Base-by-base conservation (phyloP, 2,113 vertebrate genomes). In the Percina caprodes region DNA sequence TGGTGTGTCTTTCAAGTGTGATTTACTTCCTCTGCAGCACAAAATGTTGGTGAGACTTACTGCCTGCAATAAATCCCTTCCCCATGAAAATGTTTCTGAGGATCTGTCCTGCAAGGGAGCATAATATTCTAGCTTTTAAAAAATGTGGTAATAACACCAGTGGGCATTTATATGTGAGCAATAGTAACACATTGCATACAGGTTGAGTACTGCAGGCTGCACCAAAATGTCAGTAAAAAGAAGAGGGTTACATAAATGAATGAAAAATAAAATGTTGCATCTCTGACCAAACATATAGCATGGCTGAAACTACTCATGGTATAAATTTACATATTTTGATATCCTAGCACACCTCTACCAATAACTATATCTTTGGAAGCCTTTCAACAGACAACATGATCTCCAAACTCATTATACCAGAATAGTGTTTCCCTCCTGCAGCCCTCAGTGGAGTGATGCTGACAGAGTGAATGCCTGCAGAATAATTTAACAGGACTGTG, bases 401-500 rank as follows among this genome's bases (percentile, higher is more conserved):
- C 86, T 73, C 54, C 66, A 35, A 21, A 65, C 51, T 60, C 69
- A 82, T 80, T 73, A 72, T 55, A 70, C 85, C 42, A 73, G 45
- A 79, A 74, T n/a, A n/a, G 54, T 73, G 62, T 79, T 82, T 86
- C 70, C 86, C 49, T 81, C 71, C 45, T 59, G 66, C 77, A 49
- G 65, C 52, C 59, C 76, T 82, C 83, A 46, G 65, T 15, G 74
- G 73, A 86, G 75, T 4, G 52, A 69, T 66, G 69, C 84, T 71
- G 84, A 84, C 75, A 80, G 80, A 8, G 33, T 60, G 62, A 85
- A 88, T 45, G 77, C 79, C 80, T 85, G 78, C 73, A 84, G 87
- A 89, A 92, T 89, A 87, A 92, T 82, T 89, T 45, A 90, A 86
- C 87, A 69, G 86, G 69, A 63, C 82, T 69, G 39, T 72, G 26